Conservation (phyloP, 30 jellyfish, hydroid and myxozoan species). For the Morbakka virulenta region DNA sequence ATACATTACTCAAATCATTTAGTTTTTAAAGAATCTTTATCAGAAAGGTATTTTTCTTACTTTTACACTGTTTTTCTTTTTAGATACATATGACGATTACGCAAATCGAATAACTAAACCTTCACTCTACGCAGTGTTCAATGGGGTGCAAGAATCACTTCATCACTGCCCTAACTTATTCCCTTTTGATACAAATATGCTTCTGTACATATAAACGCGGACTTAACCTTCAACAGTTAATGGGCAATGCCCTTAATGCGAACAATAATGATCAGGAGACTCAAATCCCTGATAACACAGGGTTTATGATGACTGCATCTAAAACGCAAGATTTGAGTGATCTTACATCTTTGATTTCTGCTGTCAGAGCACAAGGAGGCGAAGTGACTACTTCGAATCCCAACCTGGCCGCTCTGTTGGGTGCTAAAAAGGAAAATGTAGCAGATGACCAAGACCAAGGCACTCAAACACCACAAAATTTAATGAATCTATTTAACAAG, state of each 20-base stretch:
- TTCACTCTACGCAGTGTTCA: too few species aligned
- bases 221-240: slow-evolving; percentile 40
- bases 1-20: too few species aligned
- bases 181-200: too few species aligned
- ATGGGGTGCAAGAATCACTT: too few species aligned
- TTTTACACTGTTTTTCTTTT: too few species aligned
- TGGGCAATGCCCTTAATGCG: slow-evolving; percentile 46
- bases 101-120: too few species aligned
- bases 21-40: too few species aligned
- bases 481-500: neutral
- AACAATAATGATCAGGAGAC: slow-evolving; percentile 35
- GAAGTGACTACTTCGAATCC: neutral
- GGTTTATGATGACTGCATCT: slow-evolving; percentile 54
- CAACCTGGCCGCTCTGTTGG: neutral
- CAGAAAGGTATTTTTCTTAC: too few species aligned
- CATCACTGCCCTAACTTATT: too few species aligned
- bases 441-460: neutral
- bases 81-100: too few species aligned
- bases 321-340: slow-evolving; percentile 67
- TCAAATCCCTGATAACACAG: slow-evolving; percentile 1
- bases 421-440: slow-evolving; percentile 6
- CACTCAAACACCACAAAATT: neutral
- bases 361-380: slow-evolving; percentile 56
- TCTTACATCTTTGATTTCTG: slow-evolving; percentile 40
- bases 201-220: slow-evolving; percentile 13